Evolutionary conservation across 2,797 vertebrate species (phyloP), one percentile per base, ranked within the genome.

Genomic region (Cryptoblepharus egeriae): DNA sequence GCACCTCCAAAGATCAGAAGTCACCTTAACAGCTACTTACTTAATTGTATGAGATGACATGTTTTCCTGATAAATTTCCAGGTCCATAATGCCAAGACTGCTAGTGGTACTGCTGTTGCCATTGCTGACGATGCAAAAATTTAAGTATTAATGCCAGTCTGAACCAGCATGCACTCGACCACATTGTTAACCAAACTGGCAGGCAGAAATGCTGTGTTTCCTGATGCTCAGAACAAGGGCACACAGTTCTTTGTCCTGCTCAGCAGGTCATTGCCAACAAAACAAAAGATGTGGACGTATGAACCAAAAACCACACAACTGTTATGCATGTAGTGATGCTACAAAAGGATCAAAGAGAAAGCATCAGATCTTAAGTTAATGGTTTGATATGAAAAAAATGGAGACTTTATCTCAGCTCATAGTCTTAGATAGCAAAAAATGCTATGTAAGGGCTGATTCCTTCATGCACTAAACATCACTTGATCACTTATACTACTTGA

Each of bases 91-190:
- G 87, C 97, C 98, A 72, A 99, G 95, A 94, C 98, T 97, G 95
- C 96, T 99, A 90, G 98, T 98, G 77, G 97, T 95, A 87, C 98
- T 99, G 95, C 98, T 98, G 94, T 97, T 98, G 89, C 97, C 97
- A 90, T 98, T 99, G 95, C 98, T 99, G 96, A 95, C 93, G 95
- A 95, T 95, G 95, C 93, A 96, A 96, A 96, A 96, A 93, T 96
- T 94, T 91, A 95, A 91, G 92, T 35, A 93, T 96, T 95, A 96
- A 95, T 94, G 94, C 91, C 89, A 85, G 73, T 90, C 91, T 94
- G 88, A 81, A 79, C 82, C 85, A 87, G 81, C 90, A 86, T 85
- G 78, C 30, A 61, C 79, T 81, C 84, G 90, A 42, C 87, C 83
- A 92, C 75, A 85, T 86, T 28, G 77, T 83, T 4, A 37, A 7